Percentiles rank a stretch among this genome's conserved stretches.
Conservation (phyloP, 1,140 invertebrate species). For the Lethrus apterus region DNA sequence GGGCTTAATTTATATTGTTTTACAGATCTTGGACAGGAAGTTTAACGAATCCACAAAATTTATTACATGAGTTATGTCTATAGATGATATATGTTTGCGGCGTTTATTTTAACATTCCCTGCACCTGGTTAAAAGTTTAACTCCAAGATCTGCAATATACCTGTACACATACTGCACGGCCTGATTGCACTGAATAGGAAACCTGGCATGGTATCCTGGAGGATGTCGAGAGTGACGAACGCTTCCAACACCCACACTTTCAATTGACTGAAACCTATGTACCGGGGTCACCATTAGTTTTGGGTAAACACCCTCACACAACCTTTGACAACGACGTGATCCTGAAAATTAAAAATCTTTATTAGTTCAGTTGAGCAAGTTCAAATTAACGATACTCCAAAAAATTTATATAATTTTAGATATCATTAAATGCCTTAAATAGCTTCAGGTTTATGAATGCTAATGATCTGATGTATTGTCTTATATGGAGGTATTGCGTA, state of each 20-base stretch:
- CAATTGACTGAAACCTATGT: conserved; percentile 56
- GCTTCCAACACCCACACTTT: conserved; percentile 37
- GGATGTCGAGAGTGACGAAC: not conserved
- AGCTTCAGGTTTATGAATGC: not conserved
- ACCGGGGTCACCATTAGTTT: conserved; percentile 60
- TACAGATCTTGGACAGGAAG: too few species aligned
- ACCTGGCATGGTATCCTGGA: not conserved
- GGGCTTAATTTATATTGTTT: too few species aligned
- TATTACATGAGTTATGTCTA: too few species aligned
- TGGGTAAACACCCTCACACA: conserved; percentile 17
- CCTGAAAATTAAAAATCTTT: not conserved
- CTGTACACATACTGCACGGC: too few species aligned
- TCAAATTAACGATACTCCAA: not conserved
- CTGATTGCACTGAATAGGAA: too few species aligned
- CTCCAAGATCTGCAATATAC: too few species aligned
- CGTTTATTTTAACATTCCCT: too few species aligned
- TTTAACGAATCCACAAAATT: too few species aligned
- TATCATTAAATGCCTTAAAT: not conserved
- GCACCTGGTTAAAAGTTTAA: too few species aligned
- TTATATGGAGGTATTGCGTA: too few species aligned
- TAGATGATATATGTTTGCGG: too few species aligned
- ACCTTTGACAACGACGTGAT: not conserved
- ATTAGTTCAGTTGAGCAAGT: not conserved
- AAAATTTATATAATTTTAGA: not conserved
- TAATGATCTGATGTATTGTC: not conserved